Percentiles rank a stretch among this genome's conserved stretches.
phyloP scores from a whole-genome alignment of 1,140 invertebrate species.

The Rhagoletis pomonella region DNA sequence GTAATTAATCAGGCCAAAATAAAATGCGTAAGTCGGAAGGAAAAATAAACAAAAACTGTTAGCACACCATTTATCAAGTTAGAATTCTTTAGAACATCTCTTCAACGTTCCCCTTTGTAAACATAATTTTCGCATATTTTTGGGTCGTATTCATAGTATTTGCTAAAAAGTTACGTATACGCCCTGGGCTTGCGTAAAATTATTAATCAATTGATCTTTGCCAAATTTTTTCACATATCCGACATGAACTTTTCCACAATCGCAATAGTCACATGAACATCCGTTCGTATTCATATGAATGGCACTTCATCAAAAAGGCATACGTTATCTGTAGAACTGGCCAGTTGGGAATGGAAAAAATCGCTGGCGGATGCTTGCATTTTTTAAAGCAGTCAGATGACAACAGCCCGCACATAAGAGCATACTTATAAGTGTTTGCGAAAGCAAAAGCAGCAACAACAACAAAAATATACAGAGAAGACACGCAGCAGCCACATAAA shows the following conservation, averaged over 20 bases:
- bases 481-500: not conserved
- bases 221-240: not conserved
- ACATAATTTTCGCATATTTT: too few relatives aligned
- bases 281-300: not conserved
- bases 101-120: not conserved
- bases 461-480: not conserved
- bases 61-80: slow-evolving; percentile 1
- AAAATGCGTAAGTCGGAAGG: too few relatives aligned
- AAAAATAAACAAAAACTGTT: slow-evolving; percentile 6
- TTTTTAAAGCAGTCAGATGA: not conserved
- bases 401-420: not conserved
- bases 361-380: not conserved
- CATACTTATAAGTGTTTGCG: not conserved
- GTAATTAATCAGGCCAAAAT: slow-evolving; percentile 5
- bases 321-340: not conserved
- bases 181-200: not conserved
- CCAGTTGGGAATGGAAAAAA: not conserved
- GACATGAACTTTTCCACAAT: not conserved
- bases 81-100: not conserved
- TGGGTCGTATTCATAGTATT: not conserved
- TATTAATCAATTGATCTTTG: not conserved
- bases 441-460: not conserved
- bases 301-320: slow-evolving; percentile 40
- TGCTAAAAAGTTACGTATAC: not conserved
- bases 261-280: not conserved